These are phyloP conservation scores for Mustela lutreola DNA, from an alignment of 2,113 vertebrate genomes.

Conservation along the genomic window DNA sequence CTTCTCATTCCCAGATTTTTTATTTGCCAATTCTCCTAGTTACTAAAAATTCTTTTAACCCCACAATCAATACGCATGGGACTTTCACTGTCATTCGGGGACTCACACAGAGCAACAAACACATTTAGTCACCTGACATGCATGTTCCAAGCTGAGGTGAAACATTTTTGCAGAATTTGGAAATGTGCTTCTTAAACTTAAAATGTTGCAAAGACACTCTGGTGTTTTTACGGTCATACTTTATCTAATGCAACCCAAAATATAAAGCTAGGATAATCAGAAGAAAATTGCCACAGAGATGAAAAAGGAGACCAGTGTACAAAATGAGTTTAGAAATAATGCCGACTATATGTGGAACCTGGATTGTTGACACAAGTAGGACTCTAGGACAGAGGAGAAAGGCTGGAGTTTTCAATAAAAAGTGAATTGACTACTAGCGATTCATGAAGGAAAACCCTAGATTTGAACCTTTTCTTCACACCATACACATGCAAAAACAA, in stretches of 20 bases:
- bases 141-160: neutral
- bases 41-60: neutral
- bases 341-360: neutral
- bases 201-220: neutral
- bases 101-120: neutral
- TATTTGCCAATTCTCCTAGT: too few relatives aligned
- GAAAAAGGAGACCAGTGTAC: neutral
- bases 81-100: fast-evolving
- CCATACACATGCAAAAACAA: neutral
- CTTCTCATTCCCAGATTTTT: too few relatives aligned
- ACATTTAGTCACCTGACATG: neutral
- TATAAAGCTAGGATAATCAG: neutral
- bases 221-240: too few relatives aligned
- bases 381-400: neutral
- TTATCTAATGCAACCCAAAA: too few relatives aligned
- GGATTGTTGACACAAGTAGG: neutral
- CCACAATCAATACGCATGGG: neutral
- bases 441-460: neutral
- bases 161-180: neutral
- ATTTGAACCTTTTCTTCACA: neutral
- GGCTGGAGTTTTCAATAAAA: neutral
- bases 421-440: neutral
- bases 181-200: neutral
- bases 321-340: neutral
- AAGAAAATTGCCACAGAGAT: neutral